A percentile compares a stretch with the other conserved stretches of the same genome.
These are phyloP conservation scores for Hypselothyrea guttata DNA, from an alignment of 2,888 invertebrate genomes.

Conservation along the genomic window DNA sequence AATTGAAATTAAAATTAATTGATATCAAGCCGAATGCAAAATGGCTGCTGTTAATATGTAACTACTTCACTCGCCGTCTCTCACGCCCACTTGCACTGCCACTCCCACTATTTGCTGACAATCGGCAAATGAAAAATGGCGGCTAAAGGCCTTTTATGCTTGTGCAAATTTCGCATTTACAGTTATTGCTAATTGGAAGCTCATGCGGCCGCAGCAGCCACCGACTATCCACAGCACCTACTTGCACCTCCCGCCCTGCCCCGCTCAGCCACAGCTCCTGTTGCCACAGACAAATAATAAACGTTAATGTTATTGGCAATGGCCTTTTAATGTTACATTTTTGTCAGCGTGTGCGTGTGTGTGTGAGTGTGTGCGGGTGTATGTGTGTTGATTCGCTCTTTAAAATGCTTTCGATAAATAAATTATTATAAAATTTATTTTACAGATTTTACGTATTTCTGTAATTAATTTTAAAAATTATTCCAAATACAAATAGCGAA, in stretches of 20 bases:
- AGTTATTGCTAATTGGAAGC: constrained; percentile 76
- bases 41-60: constrained; percentile 23
- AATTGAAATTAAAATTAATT: constrained; percentile 26
- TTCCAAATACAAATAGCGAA: constrained; percentile 74
- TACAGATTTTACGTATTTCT: constrained; percentile 78
- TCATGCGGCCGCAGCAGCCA: constrained; percentile 62
- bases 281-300: constrained; percentile 56
- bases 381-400: constrained; percentile 43
- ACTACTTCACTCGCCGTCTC: constrained; percentile 4
- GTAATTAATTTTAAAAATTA: constrained; percentile 82
- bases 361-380: constrained; percentile 16
- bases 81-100: neutral
- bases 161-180: constrained; percentile 77
- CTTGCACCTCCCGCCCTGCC: neutral
- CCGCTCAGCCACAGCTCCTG: neutral
- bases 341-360: constrained; percentile 24
- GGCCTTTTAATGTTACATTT: constrained; percentile 74
- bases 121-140: constrained; percentile 75
- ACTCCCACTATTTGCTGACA: constrained; percentile 59
- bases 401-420: constrained; percentile 79
- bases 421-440: constrained; percentile 81
- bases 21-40: constrained; percentile 8
- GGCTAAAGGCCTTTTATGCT: constrained; percentile 65
- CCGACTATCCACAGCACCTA: constrained; percentile 1
- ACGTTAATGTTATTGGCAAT: constrained; percentile 72